These are phyloP conservation scores for Melanotaenia pygmaea DNA, from an alignment of 2,797 vertebrate genomes.

Conservation along the genomic window DNA sequence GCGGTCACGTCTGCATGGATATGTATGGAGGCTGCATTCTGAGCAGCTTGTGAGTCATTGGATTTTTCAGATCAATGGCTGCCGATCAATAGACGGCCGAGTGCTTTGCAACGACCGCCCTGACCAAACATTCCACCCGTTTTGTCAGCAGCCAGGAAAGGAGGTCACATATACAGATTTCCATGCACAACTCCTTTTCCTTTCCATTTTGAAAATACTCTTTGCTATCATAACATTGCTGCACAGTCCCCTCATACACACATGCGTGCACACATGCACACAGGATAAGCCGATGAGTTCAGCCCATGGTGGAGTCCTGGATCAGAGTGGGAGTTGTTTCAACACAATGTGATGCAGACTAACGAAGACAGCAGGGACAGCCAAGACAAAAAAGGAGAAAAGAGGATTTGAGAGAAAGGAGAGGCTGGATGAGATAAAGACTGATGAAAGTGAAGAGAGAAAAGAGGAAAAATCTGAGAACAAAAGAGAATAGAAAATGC, in stretches of 20 bases:
- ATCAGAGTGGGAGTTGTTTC: conserved; percentile 64
- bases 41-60: conserved; percentile 71
- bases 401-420: conserved; percentile 67
- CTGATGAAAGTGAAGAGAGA: conserved; percentile 43
- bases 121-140: conserved; percentile 54
- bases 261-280: neutral
- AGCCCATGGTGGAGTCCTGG: conserved; percentile 55
- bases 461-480: conserved; percentile 52
- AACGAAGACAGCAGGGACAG: conserved; percentile 65
- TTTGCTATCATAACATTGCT: conserved; percentile 34
- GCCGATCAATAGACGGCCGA: conserved; percentile 74
- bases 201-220: conserved; percentile 47
- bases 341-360: conserved; percentile 52
- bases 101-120: conserved; percentile 74
- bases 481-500: conserved; percentile 74
- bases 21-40: conserved; percentile 64
- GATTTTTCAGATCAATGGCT: conserved; percentile 75
- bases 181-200: conserved; percentile 21
- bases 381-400: conserved; percentile 58
- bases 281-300: conserved; percentile 64
- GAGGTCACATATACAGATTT: conserved; percentile 65
- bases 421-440: conserved; percentile 59
- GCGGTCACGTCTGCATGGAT: conserved; percentile 47
- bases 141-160: conserved; percentile 65
- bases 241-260: conserved; percentile 25